These are phyloP conservation scores for Orthonevra nobilis DNA, from an alignment of 2,888 invertebrate species.

Conservation along the genomic window DNA sequence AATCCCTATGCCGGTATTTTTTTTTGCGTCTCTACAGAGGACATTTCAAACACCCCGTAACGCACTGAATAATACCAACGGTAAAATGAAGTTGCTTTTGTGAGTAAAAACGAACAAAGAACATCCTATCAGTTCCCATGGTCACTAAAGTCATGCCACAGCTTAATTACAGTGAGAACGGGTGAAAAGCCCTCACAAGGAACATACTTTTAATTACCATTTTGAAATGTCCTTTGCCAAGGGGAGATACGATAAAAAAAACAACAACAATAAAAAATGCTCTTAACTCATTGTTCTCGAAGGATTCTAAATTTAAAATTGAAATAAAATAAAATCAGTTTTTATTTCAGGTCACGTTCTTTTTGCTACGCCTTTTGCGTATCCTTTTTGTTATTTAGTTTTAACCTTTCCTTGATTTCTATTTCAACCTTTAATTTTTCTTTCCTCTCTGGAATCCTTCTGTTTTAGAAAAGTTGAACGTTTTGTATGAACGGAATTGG, in stretches of 20 bases:
- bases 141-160: constrained; percentile 34
- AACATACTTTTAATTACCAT: constrained; percentile 54
- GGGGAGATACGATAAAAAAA: constrained; percentile 14
- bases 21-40: constrained; percentile 19
- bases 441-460: constrained; percentile 42
- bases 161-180: constrained; percentile 17
- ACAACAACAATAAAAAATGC: constrained; percentile 1
- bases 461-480: constrained; percentile 87
- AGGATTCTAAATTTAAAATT: constrained; percentile 9
- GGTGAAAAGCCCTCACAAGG: constrained; percentile 15
- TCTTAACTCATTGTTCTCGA: constrained; percentile 10
- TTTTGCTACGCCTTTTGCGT: constrained; percentile 26
- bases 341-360: constrained; percentile 61
- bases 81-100: constrained; percentile 12
- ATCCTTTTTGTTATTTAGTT: constrained; percentile 43
- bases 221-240: constrained; percentile 22
- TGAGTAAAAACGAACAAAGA: constrained; percentile 21
- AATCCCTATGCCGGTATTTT: constrained; percentile 44
- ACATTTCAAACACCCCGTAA: constrained; percentile 10
- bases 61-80: neutral
- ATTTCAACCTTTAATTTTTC: constrained; percentile 22
- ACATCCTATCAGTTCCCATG: constrained; percentile 29
- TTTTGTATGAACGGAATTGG: constrained; percentile 92
- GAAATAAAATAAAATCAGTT: neutral
- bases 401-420: constrained; percentile 30